Evolutionary conservation across 2,113 vertebrate genomes (phyloP).

Genomic region (Otis tarda): DNA sequence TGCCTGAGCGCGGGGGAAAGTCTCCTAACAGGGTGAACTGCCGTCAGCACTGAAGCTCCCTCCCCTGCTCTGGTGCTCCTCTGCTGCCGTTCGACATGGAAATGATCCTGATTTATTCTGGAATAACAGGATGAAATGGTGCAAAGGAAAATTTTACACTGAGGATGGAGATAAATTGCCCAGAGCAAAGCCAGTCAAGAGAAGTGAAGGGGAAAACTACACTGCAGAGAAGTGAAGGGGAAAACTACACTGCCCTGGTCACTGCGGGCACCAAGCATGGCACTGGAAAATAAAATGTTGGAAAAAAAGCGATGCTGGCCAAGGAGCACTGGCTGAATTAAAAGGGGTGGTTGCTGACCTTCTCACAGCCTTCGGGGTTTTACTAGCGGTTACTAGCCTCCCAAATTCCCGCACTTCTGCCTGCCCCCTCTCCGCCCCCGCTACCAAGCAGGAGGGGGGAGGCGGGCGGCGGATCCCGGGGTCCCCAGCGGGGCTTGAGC

Average conservation of each 20-base stretch:
- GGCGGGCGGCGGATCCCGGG: background rate
- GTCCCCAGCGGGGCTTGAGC: background rate
- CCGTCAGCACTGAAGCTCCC: background rate
- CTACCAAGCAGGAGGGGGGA: background rate
- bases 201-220: background rate
- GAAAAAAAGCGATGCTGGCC: background rate
- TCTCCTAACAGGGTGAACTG: background rate
- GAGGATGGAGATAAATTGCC: background rate
- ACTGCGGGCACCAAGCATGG: background rate
- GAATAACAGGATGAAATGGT: constrained; percentile 54
- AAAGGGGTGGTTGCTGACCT: background rate
- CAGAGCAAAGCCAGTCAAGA: background rate
- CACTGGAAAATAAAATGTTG: background rate
- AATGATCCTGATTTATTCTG: constrained; percentile 35
- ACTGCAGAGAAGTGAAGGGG: background rate
- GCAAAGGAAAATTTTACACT: constrained; percentile 46
- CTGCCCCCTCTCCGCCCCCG: too few relatives aligned
- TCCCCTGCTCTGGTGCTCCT: background rate
- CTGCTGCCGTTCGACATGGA: constrained; percentile 30
- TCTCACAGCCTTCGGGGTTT: background rate
- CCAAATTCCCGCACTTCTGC: background rate
- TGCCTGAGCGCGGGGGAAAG: background rate
- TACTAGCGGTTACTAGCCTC: background rate
- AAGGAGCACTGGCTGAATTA: background rate
- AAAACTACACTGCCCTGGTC: background rate